Evolutionary conservation across 37 sponge, comb jelly and placozoan genomes (phyloP).

Genomic region (Lycopodina hypogea): DNA sequence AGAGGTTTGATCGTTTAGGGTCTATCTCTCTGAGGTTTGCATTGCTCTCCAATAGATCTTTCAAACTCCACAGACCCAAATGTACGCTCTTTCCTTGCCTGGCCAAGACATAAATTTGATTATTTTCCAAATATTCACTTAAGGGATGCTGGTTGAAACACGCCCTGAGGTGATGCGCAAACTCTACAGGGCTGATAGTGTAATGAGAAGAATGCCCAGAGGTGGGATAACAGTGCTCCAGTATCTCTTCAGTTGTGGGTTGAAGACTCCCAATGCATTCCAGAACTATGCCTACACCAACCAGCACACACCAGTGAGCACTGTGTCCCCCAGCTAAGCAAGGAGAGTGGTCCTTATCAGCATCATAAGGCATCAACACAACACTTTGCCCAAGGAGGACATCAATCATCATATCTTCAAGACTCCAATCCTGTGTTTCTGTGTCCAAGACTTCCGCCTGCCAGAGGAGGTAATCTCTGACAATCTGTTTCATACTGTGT

Average conservation of each 20-base stretch:
- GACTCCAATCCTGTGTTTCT: background rate
- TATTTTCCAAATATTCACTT: background rate
- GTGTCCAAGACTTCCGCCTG: background rate
- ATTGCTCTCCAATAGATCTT: slow-evolving; percentile 25
- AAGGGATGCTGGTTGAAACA: no score
- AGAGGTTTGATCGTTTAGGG: background rate
- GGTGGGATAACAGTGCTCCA: background rate
- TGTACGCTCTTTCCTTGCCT: slow-evolving; percentile 63
- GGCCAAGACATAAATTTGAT: slow-evolving; percentile 36
- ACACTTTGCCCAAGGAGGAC: background rate
- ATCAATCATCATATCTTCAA: background rate
- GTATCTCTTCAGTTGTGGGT: background rate
- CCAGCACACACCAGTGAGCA: slow-evolving; percentile 63
- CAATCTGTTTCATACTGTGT: slow-evolving; percentile 13
- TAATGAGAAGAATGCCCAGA: background rate
- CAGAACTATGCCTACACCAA: slow-evolving; percentile 30
- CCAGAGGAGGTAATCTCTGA: slow-evolving; percentile 8
- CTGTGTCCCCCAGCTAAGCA: slow-evolving; percentile 45
- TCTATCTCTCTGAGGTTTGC: slow-evolving; percentile 39
- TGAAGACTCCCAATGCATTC: background rate
- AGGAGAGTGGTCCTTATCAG: slow-evolving; percentile 62
- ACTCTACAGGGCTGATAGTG: background rate
- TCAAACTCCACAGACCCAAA: slow-evolving; percentile 45
- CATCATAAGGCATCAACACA: slow-evolving; percentile 59
- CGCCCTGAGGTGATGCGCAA: background rate